Conservation (phyloP, 2,888 invertebrate species). For the Torymus tubicola region DNA sequence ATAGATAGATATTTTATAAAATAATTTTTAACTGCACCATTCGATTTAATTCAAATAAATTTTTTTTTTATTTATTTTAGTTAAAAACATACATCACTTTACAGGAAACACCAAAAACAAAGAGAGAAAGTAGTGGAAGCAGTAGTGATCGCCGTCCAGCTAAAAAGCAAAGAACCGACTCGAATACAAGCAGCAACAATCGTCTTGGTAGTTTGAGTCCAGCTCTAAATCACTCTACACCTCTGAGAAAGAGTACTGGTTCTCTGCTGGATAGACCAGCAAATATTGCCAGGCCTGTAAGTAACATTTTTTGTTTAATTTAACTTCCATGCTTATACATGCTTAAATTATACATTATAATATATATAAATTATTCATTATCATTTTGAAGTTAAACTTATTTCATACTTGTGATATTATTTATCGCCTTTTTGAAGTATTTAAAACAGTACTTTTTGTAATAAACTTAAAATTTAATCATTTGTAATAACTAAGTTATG, state of each 20-base stretch:
- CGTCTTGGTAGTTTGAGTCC: constrained; percentile 77
- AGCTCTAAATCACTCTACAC: constrained; percentile 77
- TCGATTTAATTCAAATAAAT: constrained; percentile 35
- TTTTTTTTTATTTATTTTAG: constrained; percentile 56
- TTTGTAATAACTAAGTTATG: neutral
- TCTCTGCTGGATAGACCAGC: constrained; percentile 83
- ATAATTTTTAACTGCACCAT: neutral
- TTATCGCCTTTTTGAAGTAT: too few relatives aligned
- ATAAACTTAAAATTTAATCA: neutral
- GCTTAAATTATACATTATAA: too few relatives aligned
- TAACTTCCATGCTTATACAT: too few relatives aligned
- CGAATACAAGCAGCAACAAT: constrained; percentile 75
- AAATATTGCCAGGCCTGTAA: constrained; percentile 83
- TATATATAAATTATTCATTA: too few relatives aligned
- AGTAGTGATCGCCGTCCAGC: constrained; percentile 69
- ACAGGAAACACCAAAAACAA: constrained; percentile 73
- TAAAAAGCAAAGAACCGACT: constrained; percentile 76
- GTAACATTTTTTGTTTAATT: constrained; percentile 70
- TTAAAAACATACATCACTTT: constrained; percentile 57
- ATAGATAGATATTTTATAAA: neutral
- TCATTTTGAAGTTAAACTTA: too few relatives aligned
- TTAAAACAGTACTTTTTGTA: too few relatives aligned
- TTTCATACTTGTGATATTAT: too few relatives aligned
- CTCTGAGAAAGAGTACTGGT: constrained; percentile 79
- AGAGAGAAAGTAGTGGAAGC: constrained; percentile 68